A percentile compares a stretch with the other conserved stretches of the same genome.
phyloP scores from a whole-genome alignment of 2,888 invertebrate species.

The Keiferia lycopersicella region DNA sequence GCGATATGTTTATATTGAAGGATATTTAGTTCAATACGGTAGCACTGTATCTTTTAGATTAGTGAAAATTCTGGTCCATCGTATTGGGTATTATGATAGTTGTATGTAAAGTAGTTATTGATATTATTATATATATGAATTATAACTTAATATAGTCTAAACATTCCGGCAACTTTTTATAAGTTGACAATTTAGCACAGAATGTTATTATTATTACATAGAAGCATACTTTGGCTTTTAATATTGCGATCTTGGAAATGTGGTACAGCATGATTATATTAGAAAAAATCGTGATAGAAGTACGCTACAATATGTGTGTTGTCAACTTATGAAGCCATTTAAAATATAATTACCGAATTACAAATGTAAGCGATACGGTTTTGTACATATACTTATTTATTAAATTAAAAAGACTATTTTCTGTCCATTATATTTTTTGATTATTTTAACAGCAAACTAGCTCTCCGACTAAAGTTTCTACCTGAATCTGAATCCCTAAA shows the following conservation, averaged over 20 bases:
- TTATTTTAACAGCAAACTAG: neutral
- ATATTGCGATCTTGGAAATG: too few species aligned
- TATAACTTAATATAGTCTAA: constrained; percentile 10
- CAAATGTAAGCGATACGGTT: constrained; percentile 34
- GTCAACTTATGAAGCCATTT: constrained; percentile 7
- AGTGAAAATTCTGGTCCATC: constrained; percentile 25
- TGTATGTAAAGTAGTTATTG: constrained; percentile 1
- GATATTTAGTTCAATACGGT: neutral
- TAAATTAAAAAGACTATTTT: constrained; percentile 62
- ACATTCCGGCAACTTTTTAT: constrained; percentile 23
- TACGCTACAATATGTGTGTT: neutral
- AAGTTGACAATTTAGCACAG: constrained; percentile 18
- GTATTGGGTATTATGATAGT: constrained; percentile 16
- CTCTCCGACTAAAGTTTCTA: neutral
- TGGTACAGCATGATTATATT: too few species aligned
- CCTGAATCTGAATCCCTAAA: too few species aligned
- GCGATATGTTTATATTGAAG: neutral
- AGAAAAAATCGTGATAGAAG: too few species aligned
- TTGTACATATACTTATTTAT: constrained; percentile 47
- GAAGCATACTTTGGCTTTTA: too few species aligned
- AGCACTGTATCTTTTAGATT: constrained; percentile 19
- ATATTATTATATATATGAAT: constrained; percentile 9
- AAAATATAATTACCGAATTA: constrained; percentile 30
- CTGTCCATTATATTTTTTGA: constrained; percentile 39
- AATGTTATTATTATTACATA: neutral